Percentiles rank a stretch among this genome's conserved stretches.
Evolutionary conservation across 2,113 vertebrate genomes (phyloP).

Genomic region (Pachyramphus minor): DNA sequence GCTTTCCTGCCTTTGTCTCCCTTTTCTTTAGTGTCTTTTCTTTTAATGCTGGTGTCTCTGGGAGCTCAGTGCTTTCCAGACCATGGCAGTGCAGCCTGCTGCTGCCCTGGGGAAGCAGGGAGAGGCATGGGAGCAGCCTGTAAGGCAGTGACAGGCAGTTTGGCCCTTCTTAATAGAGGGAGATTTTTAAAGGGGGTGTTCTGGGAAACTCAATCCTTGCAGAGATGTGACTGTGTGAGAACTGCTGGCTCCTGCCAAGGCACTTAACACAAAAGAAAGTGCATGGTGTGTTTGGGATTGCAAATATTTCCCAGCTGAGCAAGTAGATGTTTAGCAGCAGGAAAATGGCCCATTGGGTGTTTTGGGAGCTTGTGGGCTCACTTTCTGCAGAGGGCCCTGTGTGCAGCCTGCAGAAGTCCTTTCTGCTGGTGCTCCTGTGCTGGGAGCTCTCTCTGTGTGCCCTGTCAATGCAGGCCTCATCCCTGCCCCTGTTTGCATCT

Average conservation of each 20-base stretch:
- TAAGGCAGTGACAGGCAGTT: neutral
- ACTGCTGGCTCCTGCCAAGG: neutral
- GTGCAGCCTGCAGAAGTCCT: neutral
- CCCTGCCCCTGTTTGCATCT: neutral
- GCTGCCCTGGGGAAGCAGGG: neutral
- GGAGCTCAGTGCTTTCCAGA: neutral
- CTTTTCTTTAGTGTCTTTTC: constrained; percentile 31
- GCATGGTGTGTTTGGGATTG: neutral
- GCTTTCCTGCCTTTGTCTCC: constrained; percentile 23
- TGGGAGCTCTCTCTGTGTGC: neutral
- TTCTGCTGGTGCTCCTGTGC: neutral
- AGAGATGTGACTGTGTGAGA: neutral
- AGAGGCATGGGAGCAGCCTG: neutral
- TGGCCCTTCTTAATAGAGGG: neutral
- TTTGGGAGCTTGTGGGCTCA: neutral
- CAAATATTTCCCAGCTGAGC: neutral
- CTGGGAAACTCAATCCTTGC: neutral
- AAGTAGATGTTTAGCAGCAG: neutral
- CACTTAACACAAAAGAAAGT: neutral
- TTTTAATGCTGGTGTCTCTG: neutral
- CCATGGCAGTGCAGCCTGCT: neutral
- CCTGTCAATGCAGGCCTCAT: neutral
- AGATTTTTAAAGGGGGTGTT: neutral
- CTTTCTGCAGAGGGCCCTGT: neutral
- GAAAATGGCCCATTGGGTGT: neutral